Evolutionary conservation across 2,113 vertebrate species (phyloP).

Genomic region (Charina bottae): DNA sequence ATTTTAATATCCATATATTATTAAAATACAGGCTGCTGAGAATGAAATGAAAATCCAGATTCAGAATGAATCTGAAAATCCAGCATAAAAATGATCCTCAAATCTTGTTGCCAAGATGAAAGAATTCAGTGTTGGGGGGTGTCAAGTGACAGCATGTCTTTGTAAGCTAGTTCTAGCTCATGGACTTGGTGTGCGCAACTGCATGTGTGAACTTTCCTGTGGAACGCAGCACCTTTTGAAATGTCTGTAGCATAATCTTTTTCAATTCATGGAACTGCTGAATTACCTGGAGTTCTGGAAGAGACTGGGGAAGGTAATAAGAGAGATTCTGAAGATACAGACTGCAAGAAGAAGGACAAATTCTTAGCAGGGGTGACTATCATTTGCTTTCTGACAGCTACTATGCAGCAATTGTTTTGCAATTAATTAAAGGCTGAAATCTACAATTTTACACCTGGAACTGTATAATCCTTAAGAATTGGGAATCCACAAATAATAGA

Average conservation of each 20-base stretch:
- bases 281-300: background rate
- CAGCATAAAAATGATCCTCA: background rate
- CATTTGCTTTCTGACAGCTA: too few relatives aligned
- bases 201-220: background rate
- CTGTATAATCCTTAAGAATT: background rate
- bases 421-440: background rate
- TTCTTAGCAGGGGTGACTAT: background rate
- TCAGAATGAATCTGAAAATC: background rate
- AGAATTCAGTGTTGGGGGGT: background rate
- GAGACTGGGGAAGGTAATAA: background rate
- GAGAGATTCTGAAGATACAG: background rate
- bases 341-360: background rate
- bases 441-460: background rate
- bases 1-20: conserved; percentile 69
- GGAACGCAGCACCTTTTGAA: background rate
- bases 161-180: background rate
- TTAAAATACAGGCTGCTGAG: background rate
- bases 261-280: background rate
- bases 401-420: background rate
- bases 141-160: background rate
- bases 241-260: background rate
- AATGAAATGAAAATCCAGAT: too few relatives aligned
- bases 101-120: background rate
- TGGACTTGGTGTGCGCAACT: background rate
- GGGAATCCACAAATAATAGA: background rate